Evolutionary conservation across 2,113 vertebrate genomes (phyloP), one percentile per base, ranked within the genome.

Genomic region (Crypturellus undulatus): DNA sequence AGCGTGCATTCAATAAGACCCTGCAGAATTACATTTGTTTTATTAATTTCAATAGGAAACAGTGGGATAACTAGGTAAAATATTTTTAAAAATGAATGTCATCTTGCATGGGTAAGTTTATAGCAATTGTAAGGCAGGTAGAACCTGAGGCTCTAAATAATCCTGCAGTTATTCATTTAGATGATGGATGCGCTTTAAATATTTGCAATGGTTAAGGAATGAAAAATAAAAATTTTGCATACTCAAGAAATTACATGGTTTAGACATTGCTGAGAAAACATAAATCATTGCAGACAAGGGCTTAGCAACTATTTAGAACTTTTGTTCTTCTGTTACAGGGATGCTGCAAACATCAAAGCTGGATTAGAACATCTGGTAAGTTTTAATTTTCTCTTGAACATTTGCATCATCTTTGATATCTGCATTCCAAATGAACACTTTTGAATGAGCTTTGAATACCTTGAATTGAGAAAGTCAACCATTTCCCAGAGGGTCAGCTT

Each of bases 291-390:
- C 79, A 97, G 96, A 96, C 87, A 91, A 97, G 95, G 93, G 88
- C 98, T 98, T 98, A 98, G 96, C 97, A 98, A 97, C 97, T 98
- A 94, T 98, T 98, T 97, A 97, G 94, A 98, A 98, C 98, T 99
- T 99, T 97, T 98, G 96, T 98, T 99, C 96, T 98, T 99, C 97
- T 99, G 95, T 99, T 99, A 94, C 98, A 99, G 99, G 98, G 98
- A 99, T 51, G 90, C 96, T 90, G 98, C 81, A 92, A 98, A 98
- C 98, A 98, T 99, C 98, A 99, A 99, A 99, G 98, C 96, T 96
- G 98, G 98, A 98, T 98, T 99, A 98, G 99, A 99, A 98, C 99
- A 99, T 99, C 99, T 99, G 99, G 99, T 99, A 99, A 99, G 98
- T 99, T 98, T 97, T 98, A 97, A 97, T 98, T 99, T 97, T 96